Percentiles rank a stretch among this genome's conserved stretches.
Evolutionary conservation across 2,888 invertebrate genomes (phyloP).

Genomic region (Thyatira batis): DNA sequence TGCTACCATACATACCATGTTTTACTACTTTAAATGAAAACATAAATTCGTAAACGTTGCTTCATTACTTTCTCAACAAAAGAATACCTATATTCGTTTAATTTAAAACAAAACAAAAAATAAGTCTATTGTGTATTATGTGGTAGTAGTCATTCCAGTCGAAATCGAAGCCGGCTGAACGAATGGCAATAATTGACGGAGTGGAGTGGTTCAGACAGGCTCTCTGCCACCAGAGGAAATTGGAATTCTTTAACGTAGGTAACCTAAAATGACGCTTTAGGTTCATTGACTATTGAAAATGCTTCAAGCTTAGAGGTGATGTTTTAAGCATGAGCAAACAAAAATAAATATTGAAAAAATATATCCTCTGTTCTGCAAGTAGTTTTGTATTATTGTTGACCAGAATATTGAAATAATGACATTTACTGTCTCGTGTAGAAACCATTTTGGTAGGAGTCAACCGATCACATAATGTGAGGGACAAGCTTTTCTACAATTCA

Average conservation of each 20-base stretch:
- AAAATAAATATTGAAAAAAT: too few species aligned
- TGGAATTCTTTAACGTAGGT: slow-evolving; percentile 13
- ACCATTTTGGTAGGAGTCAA: too few species aligned
- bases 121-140: background rate
- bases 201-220: slow-evolving; percentile 1
- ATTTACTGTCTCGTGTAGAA: too few species aligned
- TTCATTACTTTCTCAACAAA: background rate
- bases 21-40: background rate
- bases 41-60: background rate
- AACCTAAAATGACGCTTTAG: slow-evolving; percentile 14
- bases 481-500: too few species aligned
- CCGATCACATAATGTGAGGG: too few species aligned
- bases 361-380: too few species aligned
- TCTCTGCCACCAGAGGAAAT: slow-evolving; percentile 10
- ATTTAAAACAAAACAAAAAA: background rate
- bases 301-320: too few species aligned
- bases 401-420: too few species aligned
- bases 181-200: slow-evolving; percentile 19
- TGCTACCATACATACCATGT: background rate
- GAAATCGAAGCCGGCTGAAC: slow-evolving; percentile 1
- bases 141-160: background rate
- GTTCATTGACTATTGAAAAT: too few species aligned
- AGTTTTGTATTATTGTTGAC: too few species aligned
- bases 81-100: background rate
- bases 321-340: background rate